phyloP scores from a whole-genome alignment of 1,140 invertebrate species.

The Galendromus occidentalis region DNA sequence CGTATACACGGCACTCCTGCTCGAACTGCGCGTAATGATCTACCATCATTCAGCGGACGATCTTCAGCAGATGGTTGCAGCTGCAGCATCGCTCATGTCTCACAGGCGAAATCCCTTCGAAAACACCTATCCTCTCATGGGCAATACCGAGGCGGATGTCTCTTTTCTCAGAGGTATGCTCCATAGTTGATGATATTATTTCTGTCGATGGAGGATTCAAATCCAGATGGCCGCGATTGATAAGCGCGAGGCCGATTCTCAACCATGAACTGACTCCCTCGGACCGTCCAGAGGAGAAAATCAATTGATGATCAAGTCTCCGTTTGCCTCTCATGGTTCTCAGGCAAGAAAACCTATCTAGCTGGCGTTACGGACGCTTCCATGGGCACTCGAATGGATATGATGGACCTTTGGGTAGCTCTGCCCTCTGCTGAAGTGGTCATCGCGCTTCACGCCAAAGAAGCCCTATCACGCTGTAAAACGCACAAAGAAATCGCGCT shows the following conservation, averaged over 20 bases:
- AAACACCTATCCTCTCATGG: not conserved
- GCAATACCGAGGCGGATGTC: not conserved
- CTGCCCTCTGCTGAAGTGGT: not conserved
- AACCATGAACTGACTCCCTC: no score
- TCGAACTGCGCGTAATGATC: not conserved
- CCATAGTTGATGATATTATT: not conserved
- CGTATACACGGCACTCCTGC: not conserved
- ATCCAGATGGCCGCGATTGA: no score
- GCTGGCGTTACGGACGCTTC: not conserved
- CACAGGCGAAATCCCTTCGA: not conserved
- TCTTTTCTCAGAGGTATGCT: not conserved
- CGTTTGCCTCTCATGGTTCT: not conserved
- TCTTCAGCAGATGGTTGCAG: not conserved
- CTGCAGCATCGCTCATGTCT: not conserved
- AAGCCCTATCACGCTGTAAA: not conserved
- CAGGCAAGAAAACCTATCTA: not conserved
- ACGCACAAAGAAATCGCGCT: slow-evolving; percentile 5
- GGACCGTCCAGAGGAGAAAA: no score
- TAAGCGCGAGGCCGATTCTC: no score
- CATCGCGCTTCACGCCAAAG: not conserved
- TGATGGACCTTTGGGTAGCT: not conserved
- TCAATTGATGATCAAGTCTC: no score
- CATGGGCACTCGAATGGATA: not conserved
- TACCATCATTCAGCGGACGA: not conserved
- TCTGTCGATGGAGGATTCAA: no score